Conservation (phyloP, 2,888 invertebrate genomes). For the Plebejus argus region DNA sequence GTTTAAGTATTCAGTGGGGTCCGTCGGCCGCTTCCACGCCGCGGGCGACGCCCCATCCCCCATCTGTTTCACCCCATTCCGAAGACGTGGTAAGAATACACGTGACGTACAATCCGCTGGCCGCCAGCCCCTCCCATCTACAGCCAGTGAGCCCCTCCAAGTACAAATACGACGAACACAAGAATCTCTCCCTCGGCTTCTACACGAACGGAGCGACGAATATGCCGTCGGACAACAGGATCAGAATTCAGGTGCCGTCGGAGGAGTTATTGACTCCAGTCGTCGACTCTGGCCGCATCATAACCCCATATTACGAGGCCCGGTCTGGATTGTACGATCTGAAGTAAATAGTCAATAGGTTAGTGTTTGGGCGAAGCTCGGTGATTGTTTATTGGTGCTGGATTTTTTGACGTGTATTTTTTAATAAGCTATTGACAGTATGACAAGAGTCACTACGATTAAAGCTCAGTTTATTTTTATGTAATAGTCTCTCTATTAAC, state of each 20-base stretch:
- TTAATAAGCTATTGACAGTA: background rate
- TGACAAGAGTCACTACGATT: background rate
- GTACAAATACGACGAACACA: constrained; percentile 65
- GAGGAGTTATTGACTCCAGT: constrained; percentile 85
- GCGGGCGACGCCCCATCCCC: constrained; percentile 83
- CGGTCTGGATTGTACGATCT: constrained; percentile 68
- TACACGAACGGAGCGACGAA: constrained; percentile 80
- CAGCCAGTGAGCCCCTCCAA: constrained; percentile 73
- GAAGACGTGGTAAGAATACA: constrained; percentile 88
- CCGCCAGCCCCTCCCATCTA: constrained; percentile 78
- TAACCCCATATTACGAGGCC: constrained; percentile 67
- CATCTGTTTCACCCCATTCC: constrained; percentile 82
- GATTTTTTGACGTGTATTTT: background rate
- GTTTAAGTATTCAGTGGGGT: constrained; percentile 75
- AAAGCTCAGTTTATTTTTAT: background rate
- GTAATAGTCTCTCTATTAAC: background rate
- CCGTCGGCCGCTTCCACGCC: constrained; percentile 83
- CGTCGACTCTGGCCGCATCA: constrained; percentile 81
- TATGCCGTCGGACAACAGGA: constrained; percentile 83
- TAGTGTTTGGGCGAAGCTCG: constrained; percentile 5
- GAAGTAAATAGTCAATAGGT: constrained; percentile 50
- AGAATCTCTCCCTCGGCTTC: constrained; percentile 68
- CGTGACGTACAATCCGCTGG: constrained; percentile 84
- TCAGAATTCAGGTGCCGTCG: constrained; percentile 86
- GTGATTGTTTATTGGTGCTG: background rate